phyloP scores from a whole-genome alignment of 2,888 invertebrate genomes.

The Blastobasis lacticolella region DNA sequence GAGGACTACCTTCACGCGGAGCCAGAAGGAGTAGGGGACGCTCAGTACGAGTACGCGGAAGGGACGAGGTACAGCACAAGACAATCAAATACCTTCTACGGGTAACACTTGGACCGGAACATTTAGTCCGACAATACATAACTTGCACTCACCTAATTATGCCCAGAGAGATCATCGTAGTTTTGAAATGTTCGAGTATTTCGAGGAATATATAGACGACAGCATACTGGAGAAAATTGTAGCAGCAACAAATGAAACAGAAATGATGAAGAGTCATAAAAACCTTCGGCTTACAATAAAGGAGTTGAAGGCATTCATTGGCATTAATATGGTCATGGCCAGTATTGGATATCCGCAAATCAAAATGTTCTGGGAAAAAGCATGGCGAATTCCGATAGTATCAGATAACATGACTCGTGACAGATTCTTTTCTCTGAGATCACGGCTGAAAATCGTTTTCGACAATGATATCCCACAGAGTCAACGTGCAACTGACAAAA shows the following conservation, averaged over 20 bases:
- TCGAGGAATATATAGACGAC: background rate
- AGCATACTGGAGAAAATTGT: background rate
- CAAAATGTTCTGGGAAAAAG: constrained; percentile 4
- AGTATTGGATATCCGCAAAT: background rate
- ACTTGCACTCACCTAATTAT: background rate
- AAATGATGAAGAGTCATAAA: background rate
- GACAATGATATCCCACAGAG: constrained; percentile 1
- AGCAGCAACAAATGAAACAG: background rate
- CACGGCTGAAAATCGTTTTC: constrained; percentile 4
- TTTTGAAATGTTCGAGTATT: background rate
- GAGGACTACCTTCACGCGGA: background rate
- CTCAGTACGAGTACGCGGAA: background rate
- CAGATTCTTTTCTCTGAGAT: constrained; percentile 5
- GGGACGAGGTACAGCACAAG: background rate
- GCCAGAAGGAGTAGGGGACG: background rate
- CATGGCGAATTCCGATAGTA: constrained; percentile 5
- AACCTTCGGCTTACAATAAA: background rate
- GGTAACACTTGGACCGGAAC: background rate
- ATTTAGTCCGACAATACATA: background rate
- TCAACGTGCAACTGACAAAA: background rate
- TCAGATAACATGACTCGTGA: constrained; percentile 5
- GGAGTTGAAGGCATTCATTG: background rate
- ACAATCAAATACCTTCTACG: background rate
- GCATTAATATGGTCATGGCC: background rate
- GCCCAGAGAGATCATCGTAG: background rate